Evolutionary conservation across 35 echinoderm and acorn worm species (phyloP).

Genomic region (Heliocidaris erythrogramma): DNA sequence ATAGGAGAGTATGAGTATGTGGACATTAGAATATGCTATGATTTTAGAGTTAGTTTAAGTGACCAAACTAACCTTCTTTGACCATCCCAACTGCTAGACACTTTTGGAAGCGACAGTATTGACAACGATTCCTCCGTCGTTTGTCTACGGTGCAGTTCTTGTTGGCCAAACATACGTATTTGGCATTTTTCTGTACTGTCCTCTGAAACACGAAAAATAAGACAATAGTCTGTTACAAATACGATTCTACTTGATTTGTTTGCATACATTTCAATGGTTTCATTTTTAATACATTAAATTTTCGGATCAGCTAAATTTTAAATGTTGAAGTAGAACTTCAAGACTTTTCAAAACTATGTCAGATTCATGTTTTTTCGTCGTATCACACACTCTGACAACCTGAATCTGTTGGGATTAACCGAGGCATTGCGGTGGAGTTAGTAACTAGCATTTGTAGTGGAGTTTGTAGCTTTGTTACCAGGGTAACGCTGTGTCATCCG

Average conservation of each 20-base stretch:
- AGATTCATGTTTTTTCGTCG: not conserved
- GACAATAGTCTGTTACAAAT: not conserved
- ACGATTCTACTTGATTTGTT: not conserved
- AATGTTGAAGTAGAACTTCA: not conserved
- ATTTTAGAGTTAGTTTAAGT: not conserved
- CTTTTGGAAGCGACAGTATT: slow-evolving; percentile 97
- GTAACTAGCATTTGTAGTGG: not conserved
- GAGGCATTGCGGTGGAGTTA: slow-evolving; percentile 7
- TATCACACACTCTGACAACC: slow-evolving; percentile 1
- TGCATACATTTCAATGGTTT: not conserved
- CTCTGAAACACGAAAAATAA: slow-evolving; percentile 66
- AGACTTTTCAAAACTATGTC: not conserved
- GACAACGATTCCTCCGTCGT: slow-evolving; percentile 88
- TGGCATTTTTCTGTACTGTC: slow-evolving; percentile 98
- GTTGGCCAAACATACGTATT: slow-evolving; percentile 97
- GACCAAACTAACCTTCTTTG: slow-evolving; percentile 89
- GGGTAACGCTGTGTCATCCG: slow-evolving; percentile 45
- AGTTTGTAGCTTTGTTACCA: slow-evolving; percentile 33
- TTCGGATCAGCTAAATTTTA: not conserved
- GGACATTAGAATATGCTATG: no score
- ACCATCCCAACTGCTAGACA: slow-evolving; percentile 98
- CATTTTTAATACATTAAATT: not conserved
- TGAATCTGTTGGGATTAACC: not conserved
- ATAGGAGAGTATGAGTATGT: no score
- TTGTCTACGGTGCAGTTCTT: slow-evolving; percentile 98